Conservation (phyloP, 2,888 invertebrate genomes). For the Margaritifera margaritifera region DNA sequence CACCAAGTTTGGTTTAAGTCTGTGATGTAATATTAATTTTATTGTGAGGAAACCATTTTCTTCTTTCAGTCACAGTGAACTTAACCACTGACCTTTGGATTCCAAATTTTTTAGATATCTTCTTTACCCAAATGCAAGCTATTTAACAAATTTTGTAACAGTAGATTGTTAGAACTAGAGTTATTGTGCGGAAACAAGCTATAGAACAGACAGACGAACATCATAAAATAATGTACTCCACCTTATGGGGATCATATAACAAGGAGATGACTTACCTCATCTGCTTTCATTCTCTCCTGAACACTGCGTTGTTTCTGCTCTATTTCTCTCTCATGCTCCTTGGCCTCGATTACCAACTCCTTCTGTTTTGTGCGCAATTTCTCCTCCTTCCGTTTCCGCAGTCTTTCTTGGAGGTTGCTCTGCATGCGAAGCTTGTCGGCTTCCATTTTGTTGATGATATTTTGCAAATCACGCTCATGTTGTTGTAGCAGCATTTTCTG, state of each 20-base stretch:
- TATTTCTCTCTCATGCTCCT: constrained; percentile 55
- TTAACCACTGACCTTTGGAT: too few relatives aligned
- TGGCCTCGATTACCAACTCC: constrained; percentile 48
- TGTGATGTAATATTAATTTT: too few relatives aligned
- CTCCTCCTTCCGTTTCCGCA: constrained; percentile 61
- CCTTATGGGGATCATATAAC: not conserved
- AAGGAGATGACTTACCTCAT: constrained; percentile 48
- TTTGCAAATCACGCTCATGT: constrained; percentile 63
- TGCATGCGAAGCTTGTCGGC: constrained; percentile 68
- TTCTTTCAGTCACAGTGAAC: too few relatives aligned
- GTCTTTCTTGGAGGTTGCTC: constrained; percentile 64
- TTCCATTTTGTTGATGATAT: constrained; percentile 65
- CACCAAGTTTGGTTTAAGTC: too few relatives aligned
- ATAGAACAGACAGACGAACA: too few relatives aligned
- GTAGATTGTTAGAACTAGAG: too few relatives aligned
- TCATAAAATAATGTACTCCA: not conserved
- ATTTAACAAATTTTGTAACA: too few relatives aligned
- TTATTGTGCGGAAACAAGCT: too few relatives aligned
- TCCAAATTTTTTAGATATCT: too few relatives aligned
- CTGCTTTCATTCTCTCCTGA: constrained; percentile 60
- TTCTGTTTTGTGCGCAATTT: constrained; percentile 56
- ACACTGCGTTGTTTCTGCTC: constrained; percentile 61
- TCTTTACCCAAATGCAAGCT: too few relatives aligned
- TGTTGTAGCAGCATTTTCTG: constrained; percentile 62
- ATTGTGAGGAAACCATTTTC: too few relatives aligned